Evolutionary conservation across 2,888 invertebrate species (phyloP), one percentile per base, ranked within the genome.

Genomic region (Caenorhabditis sp.): DNA sequence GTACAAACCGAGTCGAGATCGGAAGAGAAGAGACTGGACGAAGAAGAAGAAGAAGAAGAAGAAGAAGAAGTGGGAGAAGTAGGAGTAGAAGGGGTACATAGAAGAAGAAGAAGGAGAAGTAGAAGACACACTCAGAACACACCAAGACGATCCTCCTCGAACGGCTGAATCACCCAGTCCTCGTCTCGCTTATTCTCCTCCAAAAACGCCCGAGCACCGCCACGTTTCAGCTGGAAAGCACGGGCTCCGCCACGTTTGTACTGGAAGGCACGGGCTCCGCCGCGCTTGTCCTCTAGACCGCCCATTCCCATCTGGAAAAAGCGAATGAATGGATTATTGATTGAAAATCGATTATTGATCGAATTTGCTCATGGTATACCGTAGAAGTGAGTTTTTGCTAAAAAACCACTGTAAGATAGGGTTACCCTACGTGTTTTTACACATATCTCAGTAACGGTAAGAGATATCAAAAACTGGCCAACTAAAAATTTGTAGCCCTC

Each of bases 201-300:
- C 20, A 76, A 50, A 64, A 84, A 84, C 24, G 79, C 70, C 2
- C 84, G 69, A 2, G 81, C 84, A 62, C 84, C 84, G 24, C 83
- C 83, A 18, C 84, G 55, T 28, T 81, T 78, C 60, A 77, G 56
- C n/a, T 44, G 32, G 76, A 84, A 84, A 13, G 74, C 72, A 9
- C 84, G 60, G 55, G 74, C 84, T 40, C 84, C 81, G 28, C 70
- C 84, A 44, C 84, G 55, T 44, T 84, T 84, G 24, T 79, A 67
- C 44, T 65, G 50, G 44, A 77, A 78, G 0, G 70, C 82, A 28
- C 80, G 65, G 44, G 74, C 80, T 53, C 80, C 80, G 28, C 77
- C 81, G 6, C 81, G 71, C 55, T 81, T 81, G 28, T 74, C 74
- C 37, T 26, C 55, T 5, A 37, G 22, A n/a, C n/a, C n/a, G 8